Percentiles rank a stretch among this genome's conserved stretches.
Evolutionary conservation across 35 echinoderm and acorn worm genomes (phyloP).

Genomic region (Holothuria glaberrima): DNA sequence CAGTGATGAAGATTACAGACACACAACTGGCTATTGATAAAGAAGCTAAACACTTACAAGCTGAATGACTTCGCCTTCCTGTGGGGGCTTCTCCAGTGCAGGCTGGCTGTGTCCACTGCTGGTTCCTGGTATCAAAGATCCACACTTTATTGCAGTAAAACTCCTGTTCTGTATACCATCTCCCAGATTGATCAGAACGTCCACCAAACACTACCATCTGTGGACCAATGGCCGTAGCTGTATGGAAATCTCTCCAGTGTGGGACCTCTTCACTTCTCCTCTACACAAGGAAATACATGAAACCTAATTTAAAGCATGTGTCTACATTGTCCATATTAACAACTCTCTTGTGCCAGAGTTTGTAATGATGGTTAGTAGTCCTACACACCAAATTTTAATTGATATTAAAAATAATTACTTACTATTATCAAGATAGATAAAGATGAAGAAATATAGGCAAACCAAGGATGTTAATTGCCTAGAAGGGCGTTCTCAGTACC

Average conservation of each 20-base stretch:
- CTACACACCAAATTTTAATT: background rate
- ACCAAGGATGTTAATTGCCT: too few relatives aligned
- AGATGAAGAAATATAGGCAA: too few relatives aligned
- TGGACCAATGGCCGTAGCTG: conserved; percentile 68
- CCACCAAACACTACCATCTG: conserved; percentile 96
- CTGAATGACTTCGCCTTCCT: conserved; percentile 89
- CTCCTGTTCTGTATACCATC: conserved; percentile 78
- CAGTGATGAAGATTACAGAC: too few relatives aligned
- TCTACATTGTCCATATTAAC: too few relatives aligned
- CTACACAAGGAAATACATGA: background rate
- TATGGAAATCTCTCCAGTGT: conserved; percentile 92
- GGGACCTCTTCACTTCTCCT: conserved; percentile 52
- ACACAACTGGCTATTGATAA: too few relatives aligned
- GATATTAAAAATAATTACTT: too few relatives aligned
- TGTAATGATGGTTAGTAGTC: background rate
- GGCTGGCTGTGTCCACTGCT: conserved; percentile 60
- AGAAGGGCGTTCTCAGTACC: background rate
- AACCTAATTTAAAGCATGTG: too few relatives aligned
- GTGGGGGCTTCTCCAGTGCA: conserved; percentile 59
- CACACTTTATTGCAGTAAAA: conserved; percentile 92
- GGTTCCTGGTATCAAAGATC: conserved; percentile 85
- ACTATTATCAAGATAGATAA: too few relatives aligned
- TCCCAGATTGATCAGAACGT: conserved; percentile 78
- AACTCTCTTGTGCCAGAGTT: background rate
- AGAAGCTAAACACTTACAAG: conserved; percentile 70